Evolutionary conservation across 2,888 invertebrate genomes (phyloP).

Genomic region (Luperina nickerlii): DNA sequence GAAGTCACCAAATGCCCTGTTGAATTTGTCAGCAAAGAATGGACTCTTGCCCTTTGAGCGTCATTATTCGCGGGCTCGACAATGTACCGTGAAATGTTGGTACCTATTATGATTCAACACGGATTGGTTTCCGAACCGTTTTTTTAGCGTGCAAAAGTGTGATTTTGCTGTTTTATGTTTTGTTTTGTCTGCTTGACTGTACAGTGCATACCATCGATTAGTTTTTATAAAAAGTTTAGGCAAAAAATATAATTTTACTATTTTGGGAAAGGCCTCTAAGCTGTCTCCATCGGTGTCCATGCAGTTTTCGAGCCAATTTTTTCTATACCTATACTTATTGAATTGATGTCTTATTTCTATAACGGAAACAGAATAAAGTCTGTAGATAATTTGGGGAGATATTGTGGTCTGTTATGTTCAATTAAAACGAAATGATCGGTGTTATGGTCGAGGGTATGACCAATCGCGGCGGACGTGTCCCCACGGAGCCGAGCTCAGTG

Average conservation of each 20-base stretch:
- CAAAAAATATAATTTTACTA: not conserved
- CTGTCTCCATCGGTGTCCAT: not conserved
- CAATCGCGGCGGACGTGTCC: slow-evolving; percentile 80
- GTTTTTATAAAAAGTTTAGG: not conserved
- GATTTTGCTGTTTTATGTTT: not conserved
- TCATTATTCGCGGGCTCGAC: slow-evolving; percentile 73
- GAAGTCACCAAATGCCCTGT: slow-evolving; percentile 85
- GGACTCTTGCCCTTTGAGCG: slow-evolving; percentile 80
- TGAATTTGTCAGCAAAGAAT: slow-evolving; percentile 79
- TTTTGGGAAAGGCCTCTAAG: not conserved
- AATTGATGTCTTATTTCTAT: slow-evolving; percentile 26
- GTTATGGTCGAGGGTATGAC: slow-evolving; percentile 75
- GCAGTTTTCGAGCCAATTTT: not conserved
- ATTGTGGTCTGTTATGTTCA: slow-evolving; percentile 61
- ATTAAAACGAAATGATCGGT: slow-evolving; percentile 75
- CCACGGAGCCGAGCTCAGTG: slow-evolving; percentile 61
- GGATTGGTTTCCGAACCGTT: slow-evolving; percentile 11
- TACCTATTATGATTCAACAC: slow-evolving; percentile 49
- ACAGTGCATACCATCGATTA: not conserved
- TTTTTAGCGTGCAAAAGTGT: slow-evolving; percentile 13
- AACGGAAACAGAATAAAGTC: slow-evolving; percentile 39
- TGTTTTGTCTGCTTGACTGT: not conserved
- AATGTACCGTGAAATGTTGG: slow-evolving; percentile 57
- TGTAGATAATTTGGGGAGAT: slow-evolving; percentile 49
- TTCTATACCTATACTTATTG: not conserved